Conservation (phyloP, 2,888 invertebrate genomes). For the Latrodectus hesperus region DNA sequence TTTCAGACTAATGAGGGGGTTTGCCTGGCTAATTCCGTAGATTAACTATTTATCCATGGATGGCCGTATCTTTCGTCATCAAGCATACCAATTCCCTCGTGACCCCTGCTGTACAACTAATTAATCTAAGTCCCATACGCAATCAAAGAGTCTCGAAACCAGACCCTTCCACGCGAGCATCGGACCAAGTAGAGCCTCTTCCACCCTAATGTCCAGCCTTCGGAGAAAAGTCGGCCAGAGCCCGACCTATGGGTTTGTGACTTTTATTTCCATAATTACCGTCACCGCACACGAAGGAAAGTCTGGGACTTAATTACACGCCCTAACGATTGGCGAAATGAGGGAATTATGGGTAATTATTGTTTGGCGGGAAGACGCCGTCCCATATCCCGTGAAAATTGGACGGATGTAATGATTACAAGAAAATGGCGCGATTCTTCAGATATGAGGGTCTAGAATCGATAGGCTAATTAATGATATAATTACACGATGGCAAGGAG, state of each 20-base stretch:
- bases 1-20: conserved; percentile 47
- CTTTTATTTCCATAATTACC: conserved; percentile 43
- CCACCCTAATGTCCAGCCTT: conserved; percentile 18
- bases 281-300: conserved; percentile 23
- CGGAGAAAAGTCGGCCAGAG: not conserved
- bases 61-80: conserved; percentile 54
- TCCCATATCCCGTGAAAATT: not conserved
- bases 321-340: conserved; percentile 45
- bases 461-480: not conserved
- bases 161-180: not conserved
- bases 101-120: not conserved
- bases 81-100: conserved; percentile 14
- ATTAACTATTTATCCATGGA: conserved; percentile 62
- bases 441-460: not conserved
- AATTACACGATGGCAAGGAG: not conserved
- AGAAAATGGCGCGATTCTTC: not conserved
- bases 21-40: conserved; percentile 59
- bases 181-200: not conserved
- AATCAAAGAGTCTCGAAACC: conserved; percentile 17
- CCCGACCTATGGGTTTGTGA: conserved; percentile 30
- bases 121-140: conserved; percentile 33
- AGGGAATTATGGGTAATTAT: conserved; percentile 55
- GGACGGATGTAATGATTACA: conserved; percentile 1
- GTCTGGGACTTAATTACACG: conserved; percentile 53
- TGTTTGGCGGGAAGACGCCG: conserved; percentile 4